Evolutionary conservation across 2,113 vertebrate species (phyloP).

Genomic region (Cathartes aura): DNA sequence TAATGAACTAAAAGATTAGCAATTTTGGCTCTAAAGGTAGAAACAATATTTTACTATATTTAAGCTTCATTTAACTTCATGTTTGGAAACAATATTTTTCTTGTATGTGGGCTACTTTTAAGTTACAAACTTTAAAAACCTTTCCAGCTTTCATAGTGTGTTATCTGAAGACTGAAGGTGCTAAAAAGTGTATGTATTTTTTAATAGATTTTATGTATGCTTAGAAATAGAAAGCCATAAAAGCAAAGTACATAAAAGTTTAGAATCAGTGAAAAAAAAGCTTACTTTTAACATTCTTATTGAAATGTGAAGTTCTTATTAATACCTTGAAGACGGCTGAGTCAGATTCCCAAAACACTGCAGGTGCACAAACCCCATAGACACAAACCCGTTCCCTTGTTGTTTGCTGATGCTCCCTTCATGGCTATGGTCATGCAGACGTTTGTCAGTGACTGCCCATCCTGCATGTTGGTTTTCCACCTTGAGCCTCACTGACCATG

Average conservation of each 20-base stretch:
- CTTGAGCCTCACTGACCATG: background rate
- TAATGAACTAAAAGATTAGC: background rate
- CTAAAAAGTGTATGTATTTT: background rate
- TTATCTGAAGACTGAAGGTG: background rate
- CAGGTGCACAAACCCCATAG: background rate
- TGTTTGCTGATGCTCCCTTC: background rate
- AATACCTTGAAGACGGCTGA: background rate
- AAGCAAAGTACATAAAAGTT: background rate
- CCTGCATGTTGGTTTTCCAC: background rate
- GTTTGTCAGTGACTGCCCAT: background rate
- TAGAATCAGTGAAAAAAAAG: background rate
- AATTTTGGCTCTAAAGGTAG: background rate
- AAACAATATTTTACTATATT: background rate
- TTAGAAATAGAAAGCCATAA: background rate
- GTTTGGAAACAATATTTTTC: background rate
- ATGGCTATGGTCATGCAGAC: rapidly evolving
- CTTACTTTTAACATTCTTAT: background rate
- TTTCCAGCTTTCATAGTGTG: background rate
- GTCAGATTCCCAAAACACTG: background rate
- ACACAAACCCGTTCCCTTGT: background rate
- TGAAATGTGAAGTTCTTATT: background rate
- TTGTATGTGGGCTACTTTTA: background rate
- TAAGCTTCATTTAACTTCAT: background rate
- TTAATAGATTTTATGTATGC: background rate
- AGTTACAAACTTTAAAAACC: background rate